Base-by-base conservation (phyloP, 1,140 invertebrate genomes). In the Stegodyphus mimosarum region DNA sequence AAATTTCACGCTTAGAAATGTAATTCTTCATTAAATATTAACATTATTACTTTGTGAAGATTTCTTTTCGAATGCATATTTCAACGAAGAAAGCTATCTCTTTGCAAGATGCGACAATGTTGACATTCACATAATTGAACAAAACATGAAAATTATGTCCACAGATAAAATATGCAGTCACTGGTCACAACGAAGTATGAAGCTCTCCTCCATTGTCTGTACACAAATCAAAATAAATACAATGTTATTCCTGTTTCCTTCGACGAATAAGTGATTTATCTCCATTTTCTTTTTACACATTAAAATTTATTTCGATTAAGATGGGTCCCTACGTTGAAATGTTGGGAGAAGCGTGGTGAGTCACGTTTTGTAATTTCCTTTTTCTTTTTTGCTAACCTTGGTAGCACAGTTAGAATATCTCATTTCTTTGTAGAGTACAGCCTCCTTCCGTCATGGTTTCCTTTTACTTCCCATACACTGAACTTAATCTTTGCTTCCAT, bases 151-250 rank as follows among this genome's bases (percentile, higher is more conserved):
- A 48, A 69, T 64, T 33, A 33, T 50, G 49, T 83, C 71, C 71
- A 64, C 60, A 73, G n/a, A 83, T 33, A 83, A 83, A 50, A 64
- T 73, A 78, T 78, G 75, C 49, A 70, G 51, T 71, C 77, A 73
- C 79, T 83, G 79, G 79, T 50, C 79, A 83, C 79, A 83, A 83
- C 70, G 33, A 83, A 66, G 33, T 73, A 73, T 73, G 79, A 83
- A 83, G 79, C 79, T 83, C 79, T 83, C 79, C 79, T 60, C 13
- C 10, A 49, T 83, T 53, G 73, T 83, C 79, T 83, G 79, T 83
- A 83, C 71, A 83, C 18, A 51, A 83, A 66, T 66, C 79, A 73
- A 74, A 72, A 83, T 83, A 83, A 74, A 74, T 83, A 83, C 70
- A 83, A 33, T 33, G 33, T 51, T 17, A 10, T 60, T 67, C 76